Conservation (phyloP, 2,113 vertebrate species). For the Lophotis ruficrista region DNA sequence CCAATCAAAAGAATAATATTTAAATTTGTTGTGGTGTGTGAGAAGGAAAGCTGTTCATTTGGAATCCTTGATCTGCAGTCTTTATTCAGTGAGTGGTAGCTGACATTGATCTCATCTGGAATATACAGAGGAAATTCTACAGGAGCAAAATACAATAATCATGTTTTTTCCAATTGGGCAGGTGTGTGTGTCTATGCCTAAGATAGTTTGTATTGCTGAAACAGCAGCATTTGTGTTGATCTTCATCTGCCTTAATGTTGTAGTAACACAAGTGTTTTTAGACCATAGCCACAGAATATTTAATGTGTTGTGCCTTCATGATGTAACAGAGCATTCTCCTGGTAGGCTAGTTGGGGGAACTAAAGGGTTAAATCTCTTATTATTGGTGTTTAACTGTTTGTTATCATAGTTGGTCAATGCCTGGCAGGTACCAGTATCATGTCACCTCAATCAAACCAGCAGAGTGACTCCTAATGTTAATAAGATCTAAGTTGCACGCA, state of each 20-base stretch:
- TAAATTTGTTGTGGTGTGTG: not conserved
- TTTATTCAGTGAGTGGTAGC: constrained; percentile 26
- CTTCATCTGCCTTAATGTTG: constrained; percentile 79
- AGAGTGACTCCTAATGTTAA: constrained; percentile 77
- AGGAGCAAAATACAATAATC: constrained; percentile 72
- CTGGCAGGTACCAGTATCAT: constrained; percentile 83
- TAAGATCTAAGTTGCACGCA: constrained; percentile 87
- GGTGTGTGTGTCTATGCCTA: constrained; percentile 80
- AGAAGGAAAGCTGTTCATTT: not conserved
- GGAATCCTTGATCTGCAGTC: constrained; percentile 24
- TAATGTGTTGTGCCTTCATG: constrained; percentile 96
- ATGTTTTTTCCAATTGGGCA: constrained; percentile 57
- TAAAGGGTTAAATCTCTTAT: constrained; percentile 81
- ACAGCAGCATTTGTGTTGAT: constrained; percentile 76
- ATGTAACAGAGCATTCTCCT: constrained; percentile 87
- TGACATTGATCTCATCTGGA: constrained; percentile 49
- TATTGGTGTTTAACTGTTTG: constrained; percentile 84
- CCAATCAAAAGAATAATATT: not conserved
- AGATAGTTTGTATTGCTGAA: constrained; percentile 75
- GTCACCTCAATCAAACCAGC: constrained; percentile 76
- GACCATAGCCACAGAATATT: constrained; percentile 87
- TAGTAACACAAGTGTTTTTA: constrained; percentile 85
- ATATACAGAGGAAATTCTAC: constrained; percentile 42
- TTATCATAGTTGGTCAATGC: constrained; percentile 88
- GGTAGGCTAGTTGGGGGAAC: constrained; percentile 81